Evolutionary conservation across 2,797 vertebrate species (phyloP), one percentile per base, ranked within the genome.

Genomic region (Danio kyathit): DNA sequence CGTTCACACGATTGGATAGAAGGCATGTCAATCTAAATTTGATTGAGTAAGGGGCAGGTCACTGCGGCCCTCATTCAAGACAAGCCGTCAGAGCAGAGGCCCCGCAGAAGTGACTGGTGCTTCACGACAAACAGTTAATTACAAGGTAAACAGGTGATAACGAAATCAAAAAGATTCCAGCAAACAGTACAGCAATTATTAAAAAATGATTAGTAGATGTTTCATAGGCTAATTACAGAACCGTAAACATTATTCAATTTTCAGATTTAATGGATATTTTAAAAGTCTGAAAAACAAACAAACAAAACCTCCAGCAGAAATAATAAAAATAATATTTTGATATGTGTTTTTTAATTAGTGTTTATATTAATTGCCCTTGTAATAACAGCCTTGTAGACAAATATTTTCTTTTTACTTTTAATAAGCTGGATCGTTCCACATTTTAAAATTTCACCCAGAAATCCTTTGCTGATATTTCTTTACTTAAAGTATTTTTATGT

Each of bases 1-100:
- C 29, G 17, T 7, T 54, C 38, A 16, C 14, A 9, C 69, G 83
- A 82, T 77, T 80, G 79, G 75, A 5, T 63, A 60, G 38, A 67
- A 17, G 16, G 2, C 6, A 4, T 48, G 75, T 64, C 83, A 48
- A 12, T 74, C 54, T 64, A 5, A 73, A n/a, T n/a, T 9, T 5
- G 11, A n/a, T n/a, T 10, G 60, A n/a, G 19, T 48, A 72, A 57
- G 49, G 11, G 74, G 69, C 73, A 74, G 84, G 38, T 56, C 63
- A 21, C 19, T 59, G 19, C 11, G 43, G 17, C 10, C 59, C 4
- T 49, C 43, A 44, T 64, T 70, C 59, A 59, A 46, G 7, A 9
- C 12, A 76, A 59, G 14, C 49, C 3, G n/a, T 14, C 16, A 40
- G 14, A 46, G 43, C 21, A 14, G 5, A 38, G 13, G 8, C 13